Base-by-base conservation (phyloP, 2,797 vertebrate genomes). In the Pampus argenteus region DNA sequence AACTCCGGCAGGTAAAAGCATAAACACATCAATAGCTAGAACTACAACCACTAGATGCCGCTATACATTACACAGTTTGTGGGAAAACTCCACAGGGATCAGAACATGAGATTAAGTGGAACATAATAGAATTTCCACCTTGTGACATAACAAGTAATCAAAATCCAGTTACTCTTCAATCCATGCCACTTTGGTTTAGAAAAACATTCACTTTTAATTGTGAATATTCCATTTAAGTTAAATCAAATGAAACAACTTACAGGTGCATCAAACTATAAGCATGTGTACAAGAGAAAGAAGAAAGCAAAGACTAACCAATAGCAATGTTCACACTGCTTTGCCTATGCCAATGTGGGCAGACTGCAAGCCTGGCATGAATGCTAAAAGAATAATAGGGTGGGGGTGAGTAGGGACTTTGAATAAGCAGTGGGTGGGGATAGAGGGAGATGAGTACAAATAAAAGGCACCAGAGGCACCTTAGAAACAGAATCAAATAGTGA, bases 341-440 rank as follows among this genome's bases (percentile, higher is more conserved):
- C 48, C 20, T 55, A 48, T 60, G 48, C 26, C 20, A 34, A 20
- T 63, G 36, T 51, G 57, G 50, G 54, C 18, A 42, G 36, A 56
- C n/a, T 48, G 49, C 26, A 6, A 38, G 31, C 26, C 38, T 61
- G 48, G 31, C 29, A 49, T 38, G 5, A 63, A 63, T 23, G 31
- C 34, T 42, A 64, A 63, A 71, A 65, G 23, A 71, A 62, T 66
- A 18, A 63, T 34, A 25, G n/a, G 45, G 14, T 45, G 50, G 73
- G 22, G 22, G 47, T 3, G 2, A 64, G 44, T 52, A 18, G 64
- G 20, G 3, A 47, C 48, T 59, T 36, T 67, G 45, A 72, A 50
- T 48, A 61, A 49, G 48, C 73, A 29, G 52, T 60, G 20, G 55
- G 34, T 25, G 28, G 6, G 34, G 3, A 54, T n/a, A 66, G 17